Conservation (phyloP, 2,888 invertebrate species). For the Petrophora chlorosata region DNA sequence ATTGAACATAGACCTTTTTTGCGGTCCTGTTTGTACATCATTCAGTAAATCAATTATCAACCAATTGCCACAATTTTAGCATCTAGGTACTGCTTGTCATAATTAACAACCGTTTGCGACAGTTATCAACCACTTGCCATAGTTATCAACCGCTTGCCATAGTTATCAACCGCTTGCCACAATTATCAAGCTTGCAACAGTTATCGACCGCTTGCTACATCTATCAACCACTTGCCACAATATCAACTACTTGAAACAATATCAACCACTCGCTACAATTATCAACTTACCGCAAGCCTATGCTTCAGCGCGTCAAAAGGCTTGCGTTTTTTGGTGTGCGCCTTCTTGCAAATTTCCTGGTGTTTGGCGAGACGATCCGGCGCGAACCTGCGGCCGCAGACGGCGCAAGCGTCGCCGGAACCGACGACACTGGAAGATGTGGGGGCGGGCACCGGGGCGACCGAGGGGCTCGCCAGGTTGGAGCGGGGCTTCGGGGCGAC, state of each 20-base stretch:
- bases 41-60: neutral
- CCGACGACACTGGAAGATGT: no score
- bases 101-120: neutral
- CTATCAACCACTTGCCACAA: no score
- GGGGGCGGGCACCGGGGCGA: constrained; percentile 16
- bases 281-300: constrained; percentile 84
- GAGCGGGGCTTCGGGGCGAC: constrained; percentile 20
- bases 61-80: neutral
- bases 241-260: no score
- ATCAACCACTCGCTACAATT: constrained; percentile 13
- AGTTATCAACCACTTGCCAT: constrained; percentile 1
- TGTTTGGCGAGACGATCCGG: constrained; percentile 92
- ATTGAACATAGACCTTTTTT: no score
- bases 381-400: constrained; percentile 92
- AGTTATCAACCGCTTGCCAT: constrained; percentile 3
- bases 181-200: neutral
- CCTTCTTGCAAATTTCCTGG: constrained; percentile 92
- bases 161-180: neutral
- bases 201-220: neutral
- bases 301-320: constrained; percentile 96
- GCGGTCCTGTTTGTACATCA: no score
- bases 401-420: constrained; percentile 82
- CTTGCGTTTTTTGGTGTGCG: constrained; percentile 92
- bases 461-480: constrained; percentile 15
- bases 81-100: neutral